Percentiles rank a stretch among this genome's conserved stretches.
These are phyloP conservation scores for Colossoma macropomum DNA, from an alignment of 2,113 vertebrate species.

Conservation along the genomic window DNA sequence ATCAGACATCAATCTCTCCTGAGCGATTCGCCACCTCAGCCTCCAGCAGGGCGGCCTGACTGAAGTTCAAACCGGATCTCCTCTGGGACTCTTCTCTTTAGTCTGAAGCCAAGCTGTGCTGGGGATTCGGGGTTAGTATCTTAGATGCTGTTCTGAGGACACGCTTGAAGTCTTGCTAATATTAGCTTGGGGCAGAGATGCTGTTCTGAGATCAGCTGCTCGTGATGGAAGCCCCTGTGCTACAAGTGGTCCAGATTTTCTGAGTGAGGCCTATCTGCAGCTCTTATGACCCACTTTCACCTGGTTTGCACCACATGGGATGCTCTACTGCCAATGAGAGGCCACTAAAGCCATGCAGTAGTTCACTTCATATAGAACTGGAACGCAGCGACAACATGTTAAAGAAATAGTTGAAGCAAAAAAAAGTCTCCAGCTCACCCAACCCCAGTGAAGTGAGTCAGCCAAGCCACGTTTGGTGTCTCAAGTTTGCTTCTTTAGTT, in stretches of 20 bases:
- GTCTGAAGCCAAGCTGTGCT: not conserved
- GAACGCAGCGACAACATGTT: conserved; percentile 52
- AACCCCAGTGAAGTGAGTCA: not conserved
- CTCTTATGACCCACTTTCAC: conserved; percentile 38
- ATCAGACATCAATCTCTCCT: conserved; percentile 35
- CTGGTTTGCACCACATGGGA: conserved; percentile 3
- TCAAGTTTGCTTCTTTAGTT: not conserved
- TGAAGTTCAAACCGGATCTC: not conserved
- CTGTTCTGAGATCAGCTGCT: conserved; percentile 15
- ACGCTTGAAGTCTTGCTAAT: not conserved
- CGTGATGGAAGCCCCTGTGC: not conserved
- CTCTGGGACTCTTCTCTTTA: not conserved
- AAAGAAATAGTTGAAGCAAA: not conserved
- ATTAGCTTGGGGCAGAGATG: not conserved
- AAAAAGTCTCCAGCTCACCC: not conserved
- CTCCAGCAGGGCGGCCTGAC: not conserved
- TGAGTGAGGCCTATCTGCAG: not conserved
- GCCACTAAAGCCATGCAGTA: conserved; percentile 42
- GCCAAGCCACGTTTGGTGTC: not conserved
- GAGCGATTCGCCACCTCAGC: not conserved
- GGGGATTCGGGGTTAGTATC: not conserved
- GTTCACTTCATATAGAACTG: conserved; percentile 66
- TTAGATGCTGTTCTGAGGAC: not conserved
- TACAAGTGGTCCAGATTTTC: not conserved
- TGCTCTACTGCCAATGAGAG: conserved; percentile 37